Base-by-base conservation (phyloP, 2,113 vertebrate species). In the Monopterus albus region DNA sequence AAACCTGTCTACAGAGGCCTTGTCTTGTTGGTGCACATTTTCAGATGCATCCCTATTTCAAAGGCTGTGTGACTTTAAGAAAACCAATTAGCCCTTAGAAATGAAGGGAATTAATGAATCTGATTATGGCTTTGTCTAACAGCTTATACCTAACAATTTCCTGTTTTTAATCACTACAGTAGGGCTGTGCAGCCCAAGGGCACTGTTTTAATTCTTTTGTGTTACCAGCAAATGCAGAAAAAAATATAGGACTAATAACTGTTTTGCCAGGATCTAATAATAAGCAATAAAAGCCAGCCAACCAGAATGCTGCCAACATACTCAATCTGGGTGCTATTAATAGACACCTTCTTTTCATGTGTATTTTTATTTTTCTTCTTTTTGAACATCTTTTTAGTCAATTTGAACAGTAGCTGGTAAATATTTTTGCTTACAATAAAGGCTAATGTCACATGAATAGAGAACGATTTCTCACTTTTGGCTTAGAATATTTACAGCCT, bases 101-200 rank as follows among this genome's bases (percentile, higher is more conserved):
- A 96, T 94, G 93, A 95, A 94, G 94, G 94, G 95, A 97, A 98
- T 96, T 93, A 96, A 98, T 96, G 94, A 96, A 97, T 97, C 94
- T 98, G 95, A 98, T 98, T 98, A 97, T 88, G 85, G 94, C 93
- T 94, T 95, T 95, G 96, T 96, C 95, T 97, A 94, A 95, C 96
- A 91, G 93, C 93, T 94, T 93, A 96, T 95, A 95, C 93, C 95
- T 97, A 95, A 95, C 94, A 94, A 95, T 98, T 95, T 95, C 95
- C 94, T 94, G 94, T 95, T 97, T 98, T 98, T 98, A 98, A 98
- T 98, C 96, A 98, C 94, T 95, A 94, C 95, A 96, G 95, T 96
- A 95, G 95, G 86, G 94, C 92, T 92, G 89, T 89, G 89, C 90
- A 92, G 95, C 96, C 96, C 89, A 85, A 93, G 96, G 97, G 95